Conservation (phyloP, 2,888 invertebrate species). For the Gibbula magus region DNA sequence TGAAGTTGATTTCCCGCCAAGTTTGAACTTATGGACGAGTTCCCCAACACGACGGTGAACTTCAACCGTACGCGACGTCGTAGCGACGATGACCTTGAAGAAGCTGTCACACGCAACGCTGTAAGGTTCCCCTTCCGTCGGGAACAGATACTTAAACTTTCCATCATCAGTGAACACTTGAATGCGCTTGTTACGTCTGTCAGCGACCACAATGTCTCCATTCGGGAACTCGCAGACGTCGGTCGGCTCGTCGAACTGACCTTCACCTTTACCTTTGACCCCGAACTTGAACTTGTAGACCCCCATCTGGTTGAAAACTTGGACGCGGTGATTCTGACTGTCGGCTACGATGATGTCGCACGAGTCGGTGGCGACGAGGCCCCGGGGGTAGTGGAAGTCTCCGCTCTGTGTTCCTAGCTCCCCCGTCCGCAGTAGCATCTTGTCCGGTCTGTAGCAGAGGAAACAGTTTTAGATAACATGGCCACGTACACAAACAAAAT, state of each 20-base stretch:
- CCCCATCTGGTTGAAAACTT: constrained; percentile 62
- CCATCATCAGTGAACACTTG: constrained; percentile 61
- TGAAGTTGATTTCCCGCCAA: constrained; percentile 13
- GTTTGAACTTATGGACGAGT: constrained; percentile 39
- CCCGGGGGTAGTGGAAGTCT: constrained; percentile 69
- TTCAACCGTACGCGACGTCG: constrained; percentile 52
- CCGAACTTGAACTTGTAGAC: constrained; percentile 64
- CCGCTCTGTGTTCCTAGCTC: constrained; percentile 55
- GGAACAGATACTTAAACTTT: constrained; percentile 57
- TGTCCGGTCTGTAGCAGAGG: constrained; percentile 62
- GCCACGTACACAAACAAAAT: background rate
- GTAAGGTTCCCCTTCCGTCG: constrained; percentile 57
- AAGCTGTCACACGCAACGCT: constrained; percentile 58
- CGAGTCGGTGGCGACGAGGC: constrained; percentile 58
- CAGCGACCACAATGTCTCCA: constrained; percentile 69
- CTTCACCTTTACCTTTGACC: constrained; percentile 50
- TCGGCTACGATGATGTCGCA: constrained; percentile 68
- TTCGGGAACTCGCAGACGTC: constrained; percentile 66
- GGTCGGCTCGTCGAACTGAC: constrained; percentile 67
- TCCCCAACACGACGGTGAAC: constrained; percentile 59
- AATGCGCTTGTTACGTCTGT: constrained; percentile 66
- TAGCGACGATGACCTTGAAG: constrained; percentile 63
- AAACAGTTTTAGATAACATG: background rate
- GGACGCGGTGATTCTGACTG: constrained; percentile 69
- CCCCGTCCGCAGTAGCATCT: constrained; percentile 65